Evolutionary conservation across 2,888 invertebrate species (phyloP), one percentile per base, ranked within the genome.

Genomic region (Synergus laeviventris): DNA sequence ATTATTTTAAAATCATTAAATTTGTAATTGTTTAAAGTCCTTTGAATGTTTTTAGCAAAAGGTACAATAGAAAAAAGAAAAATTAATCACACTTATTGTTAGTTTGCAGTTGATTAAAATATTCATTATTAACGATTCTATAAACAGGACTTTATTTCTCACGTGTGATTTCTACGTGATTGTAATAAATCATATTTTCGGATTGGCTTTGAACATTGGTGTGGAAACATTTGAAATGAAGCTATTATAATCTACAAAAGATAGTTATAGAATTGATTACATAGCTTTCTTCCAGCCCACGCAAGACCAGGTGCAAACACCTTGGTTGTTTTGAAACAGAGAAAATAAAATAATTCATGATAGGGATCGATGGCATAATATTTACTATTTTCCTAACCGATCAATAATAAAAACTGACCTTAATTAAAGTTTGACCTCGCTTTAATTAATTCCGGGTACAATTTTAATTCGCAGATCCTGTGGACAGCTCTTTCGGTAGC

Each of bases 401-500:
- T 0, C 1, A 45, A 31, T 70, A 42, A 49, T 24, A 24, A 70
- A 5, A 45, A 49, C 31, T 66, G 2, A 24, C 24, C 8, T n/a
- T 31, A 54, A 42, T 64, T 39, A n/a, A 45, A 18, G 2, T n/a
- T 31, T 45, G 49, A 24, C 31, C 49, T 49, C 31, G 49, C n/a
- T 54, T 70, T 54, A 36, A 54, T 70, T 54, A 70, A 54, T 49
- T 70, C 31, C 36, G n/a, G 31, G 21, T 80, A 80, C 75, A 81
- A 84, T 85, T 81, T 36, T 5, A 70, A 45, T 81, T 92, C 92
- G 74, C 93, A 97, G 97, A 97, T 97, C 87, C 93, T 97, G 91
- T 97, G 97, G 97, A 97, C 97, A 77, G 97, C 97, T 54, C 91
- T 97, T 82, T 97, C 97, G 36, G 93, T 97, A 86, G 97, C 97